Conservation (phyloP, 2,113 vertebrate species). For the Thamnophis sirtalis region DNA sequence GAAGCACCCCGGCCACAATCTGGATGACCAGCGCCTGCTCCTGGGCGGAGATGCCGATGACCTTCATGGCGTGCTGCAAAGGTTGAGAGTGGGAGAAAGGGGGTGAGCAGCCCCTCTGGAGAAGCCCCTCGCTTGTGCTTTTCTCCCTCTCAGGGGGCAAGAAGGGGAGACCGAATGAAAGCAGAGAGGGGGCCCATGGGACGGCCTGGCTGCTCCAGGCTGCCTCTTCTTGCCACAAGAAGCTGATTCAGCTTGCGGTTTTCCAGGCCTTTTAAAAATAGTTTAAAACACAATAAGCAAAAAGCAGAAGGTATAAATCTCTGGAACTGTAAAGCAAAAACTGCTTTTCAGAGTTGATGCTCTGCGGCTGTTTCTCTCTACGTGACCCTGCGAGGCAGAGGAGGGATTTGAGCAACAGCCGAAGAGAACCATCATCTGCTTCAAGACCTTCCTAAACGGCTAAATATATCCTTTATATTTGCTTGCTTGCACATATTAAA, state of each 20-base stretch:
- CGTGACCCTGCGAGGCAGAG: background rate
- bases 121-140: background rate
- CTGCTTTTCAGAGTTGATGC: background rate
- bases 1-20: slow-evolving; percentile 91
- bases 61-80: slow-evolving; percentile 90
- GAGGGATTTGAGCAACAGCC: background rate
- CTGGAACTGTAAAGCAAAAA: background rate
- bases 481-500: background rate
- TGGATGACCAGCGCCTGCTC: slow-evolving; percentile 87
- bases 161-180: background rate
- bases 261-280: background rate
- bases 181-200: background rate
- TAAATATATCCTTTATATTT: background rate
- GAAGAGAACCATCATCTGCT: background rate
- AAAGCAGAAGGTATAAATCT: background rate
- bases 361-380: background rate
- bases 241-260: background rate
- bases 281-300: background rate
- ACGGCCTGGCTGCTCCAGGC: too few relatives aligned
- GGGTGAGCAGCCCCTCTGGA: background rate
- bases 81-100: background rate
- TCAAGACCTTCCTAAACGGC: background rate
- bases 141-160: background rate
- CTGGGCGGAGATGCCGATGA: slow-evolving; percentile 88
- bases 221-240: background rate